Conservation (phyloP, 1,140 invertebrate species). For the Brachionus calyciflorus region DNA sequence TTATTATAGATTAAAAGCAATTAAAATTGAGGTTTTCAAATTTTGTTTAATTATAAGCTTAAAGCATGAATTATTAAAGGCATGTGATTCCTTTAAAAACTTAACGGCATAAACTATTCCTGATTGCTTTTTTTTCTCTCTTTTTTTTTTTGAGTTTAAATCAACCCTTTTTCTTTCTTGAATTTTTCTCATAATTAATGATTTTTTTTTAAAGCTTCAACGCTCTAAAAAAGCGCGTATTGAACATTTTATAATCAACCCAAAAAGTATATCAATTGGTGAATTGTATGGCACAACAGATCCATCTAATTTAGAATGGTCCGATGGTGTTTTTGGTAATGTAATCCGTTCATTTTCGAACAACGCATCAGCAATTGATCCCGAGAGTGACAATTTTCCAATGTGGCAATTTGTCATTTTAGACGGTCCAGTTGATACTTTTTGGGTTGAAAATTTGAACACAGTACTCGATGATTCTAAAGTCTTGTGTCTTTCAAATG, state of each 20-base stretch:
- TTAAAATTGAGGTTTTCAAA: conserved; percentile 28
- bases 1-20: conserved; percentile 25
- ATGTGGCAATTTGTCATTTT: conserved; percentile 79
- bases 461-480: conserved; percentile 63
- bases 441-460: conserved; percentile 89
- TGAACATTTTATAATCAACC: conserved; percentile 66
- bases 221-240: conserved; percentile 14
- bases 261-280: conserved; percentile 73
- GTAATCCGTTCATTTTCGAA: conserved; percentile 2
- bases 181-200: not conserved
- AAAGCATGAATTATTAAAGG: too few relatives aligned
- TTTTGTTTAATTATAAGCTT: too few relatives aligned
- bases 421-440: conserved; percentile 80
- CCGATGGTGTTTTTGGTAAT: conserved; percentile 71
- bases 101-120: too few relatives aligned
- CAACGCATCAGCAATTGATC: not conserved
- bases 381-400: not conserved
- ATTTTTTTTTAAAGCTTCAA: conserved; percentile 24
- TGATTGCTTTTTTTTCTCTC: too few relatives aligned
- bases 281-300: conserved; percentile 84
- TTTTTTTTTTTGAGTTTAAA: not conserved
- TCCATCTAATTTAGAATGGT: conserved; percentile 76
- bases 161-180: not conserved
- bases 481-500: conserved; percentile 59
- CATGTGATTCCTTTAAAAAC: too few relatives aligned